Evolutionary conservation across 2,797 vertebrate genomes (phyloP).

Genomic region (Cirrhinus mrigala): DNA sequence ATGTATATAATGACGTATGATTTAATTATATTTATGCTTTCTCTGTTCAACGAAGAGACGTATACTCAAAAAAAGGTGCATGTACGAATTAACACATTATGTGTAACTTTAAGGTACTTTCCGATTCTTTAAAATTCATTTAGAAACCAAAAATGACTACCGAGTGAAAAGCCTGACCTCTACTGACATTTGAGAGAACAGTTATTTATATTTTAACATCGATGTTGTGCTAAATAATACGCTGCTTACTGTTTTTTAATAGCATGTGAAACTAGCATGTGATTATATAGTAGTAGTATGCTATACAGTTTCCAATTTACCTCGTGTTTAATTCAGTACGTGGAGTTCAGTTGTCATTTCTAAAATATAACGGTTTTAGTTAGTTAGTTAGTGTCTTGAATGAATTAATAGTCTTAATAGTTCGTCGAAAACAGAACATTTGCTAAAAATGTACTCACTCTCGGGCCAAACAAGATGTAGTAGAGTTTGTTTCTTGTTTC

Average conservation of each 20-base stretch:
- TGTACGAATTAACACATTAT: neutral
- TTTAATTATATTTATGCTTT: neutral
- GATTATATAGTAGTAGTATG: neutral
- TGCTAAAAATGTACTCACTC: neutral
- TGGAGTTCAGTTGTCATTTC: too few relatives aligned
- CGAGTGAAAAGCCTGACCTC: slow-evolving; percentile 64
- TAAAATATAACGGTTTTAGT: neutral
- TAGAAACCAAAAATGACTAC: neutral
- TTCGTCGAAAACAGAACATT: neutral
- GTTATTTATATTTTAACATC: neutral
- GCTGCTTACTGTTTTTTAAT: too few relatives aligned
- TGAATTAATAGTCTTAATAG: neutral
- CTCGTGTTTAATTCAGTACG: neutral
- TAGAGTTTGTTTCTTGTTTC: neutral
- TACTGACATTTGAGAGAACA: slow-evolving; percentile 59
- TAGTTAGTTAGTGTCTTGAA: neutral
- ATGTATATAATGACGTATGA: neutral
- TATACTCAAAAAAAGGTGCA: neutral
- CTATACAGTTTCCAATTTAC: neutral
- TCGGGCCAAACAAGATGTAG: neutral
- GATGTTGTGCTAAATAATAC: neutral
- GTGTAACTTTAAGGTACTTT: neutral
- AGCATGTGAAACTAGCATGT: neutral
- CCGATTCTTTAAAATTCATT: neutral
- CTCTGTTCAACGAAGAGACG: neutral